Conservation (phyloP, 1,140 invertebrate species). For the Pseudomyrmex flavicornis region DNA sequence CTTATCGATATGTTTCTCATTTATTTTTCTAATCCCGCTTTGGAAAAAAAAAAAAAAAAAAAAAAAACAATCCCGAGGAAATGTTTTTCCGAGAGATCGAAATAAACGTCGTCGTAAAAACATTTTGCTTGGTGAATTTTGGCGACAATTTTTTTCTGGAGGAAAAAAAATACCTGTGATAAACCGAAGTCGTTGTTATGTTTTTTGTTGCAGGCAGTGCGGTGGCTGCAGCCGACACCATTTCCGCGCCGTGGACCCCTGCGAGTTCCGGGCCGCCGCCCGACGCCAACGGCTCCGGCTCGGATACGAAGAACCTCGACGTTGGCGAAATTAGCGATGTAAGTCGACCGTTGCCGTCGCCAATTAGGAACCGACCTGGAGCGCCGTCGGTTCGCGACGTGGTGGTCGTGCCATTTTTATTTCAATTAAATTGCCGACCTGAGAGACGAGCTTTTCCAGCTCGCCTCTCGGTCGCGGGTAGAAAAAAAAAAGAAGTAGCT, state of each 20-base stretch:
- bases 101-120: background rate
- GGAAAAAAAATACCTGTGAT: constrained; percentile 5
- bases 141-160: constrained; percentile 50
- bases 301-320: constrained; percentile 92
- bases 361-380: constrained; percentile 18
- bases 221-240: constrained; percentile 92
- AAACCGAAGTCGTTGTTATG: constrained; percentile 46
- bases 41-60: too few relatives aligned
- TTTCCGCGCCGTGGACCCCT: constrained; percentile 94
- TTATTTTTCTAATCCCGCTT: too few relatives aligned
- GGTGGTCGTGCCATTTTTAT: constrained; percentile 11
- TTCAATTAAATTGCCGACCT: constrained; percentile 28
- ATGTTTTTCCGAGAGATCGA: too few relatives aligned
- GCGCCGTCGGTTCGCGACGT: background rate
- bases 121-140: background rate
- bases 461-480: background rate
- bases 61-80: too few relatives aligned
- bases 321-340: constrained; percentile 93
- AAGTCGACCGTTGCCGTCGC: constrained; percentile 76
- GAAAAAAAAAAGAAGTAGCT: background rate
- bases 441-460: constrained; percentile 17
- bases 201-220: constrained; percentile 87
- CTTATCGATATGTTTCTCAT: too few relatives aligned
- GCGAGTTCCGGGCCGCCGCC: constrained; percentile 90
- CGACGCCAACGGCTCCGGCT: constrained; percentile 91